Base-by-base conservation (phyloP, 2,888 invertebrate genomes). In the Gortyna flavago region DNA sequence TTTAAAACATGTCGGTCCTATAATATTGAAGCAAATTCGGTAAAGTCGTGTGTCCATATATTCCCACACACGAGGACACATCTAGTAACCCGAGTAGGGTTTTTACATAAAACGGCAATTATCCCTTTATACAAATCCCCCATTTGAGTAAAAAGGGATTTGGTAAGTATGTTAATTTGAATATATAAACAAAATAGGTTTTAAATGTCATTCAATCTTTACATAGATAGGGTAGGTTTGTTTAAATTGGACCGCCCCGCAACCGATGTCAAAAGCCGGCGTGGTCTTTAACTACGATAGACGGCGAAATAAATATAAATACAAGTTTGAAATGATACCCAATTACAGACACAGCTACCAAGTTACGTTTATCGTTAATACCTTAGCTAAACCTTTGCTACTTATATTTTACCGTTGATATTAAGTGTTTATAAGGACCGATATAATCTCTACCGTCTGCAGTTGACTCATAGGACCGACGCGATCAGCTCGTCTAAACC, bases 21-120 rank as follows among this genome's bases (percentile, higher is more conserved):
- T 74, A 78, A 74, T 70, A 79, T 82, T 59, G 69, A 54, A 66
- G 35, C 54, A 68, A 79, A 86, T 83, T 67, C 70, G 70, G 75
- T 62, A 61, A 57, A 72, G 21, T 72, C 59, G 61, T 72, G 35
- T 70, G 62, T 25, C 59, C 76, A 80, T 85, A 77, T 76, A 87
- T 83, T 25, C 44, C 51, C 64, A 41, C 59, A 25, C 48, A 64
- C 25, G 38, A 57, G 64, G 68, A 11, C 64, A 77, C 67, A 38
- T 68, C n/a, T 73, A 71, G 51, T 51, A 41, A 32, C 59, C 54
- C 57, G 38, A 51, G 38, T 62, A 41, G 44, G 41, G 67, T 59
- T 65, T 80, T 75, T 75, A 85, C 85, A 87, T 86, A 85, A 87
- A 85, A 87, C 62, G 72, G 48, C 77, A 80, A 86, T 85, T 78